Conservation (phyloP, 2,888 invertebrate species). For the Automeris io region DNA sequence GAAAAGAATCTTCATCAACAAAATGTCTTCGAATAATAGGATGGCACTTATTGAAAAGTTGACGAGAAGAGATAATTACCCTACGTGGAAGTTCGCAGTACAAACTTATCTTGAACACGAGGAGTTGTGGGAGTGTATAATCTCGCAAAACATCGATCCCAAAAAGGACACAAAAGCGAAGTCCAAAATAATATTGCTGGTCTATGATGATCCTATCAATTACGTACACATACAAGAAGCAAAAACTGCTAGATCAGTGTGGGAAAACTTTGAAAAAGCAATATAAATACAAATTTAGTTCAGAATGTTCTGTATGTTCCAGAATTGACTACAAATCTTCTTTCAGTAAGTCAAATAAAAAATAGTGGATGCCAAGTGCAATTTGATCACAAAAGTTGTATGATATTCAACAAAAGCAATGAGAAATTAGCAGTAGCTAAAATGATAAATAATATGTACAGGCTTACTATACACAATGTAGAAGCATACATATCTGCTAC, state of each 20-base stretch:
- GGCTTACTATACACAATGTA: constrained; percentile 9
- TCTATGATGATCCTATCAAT: background rate
- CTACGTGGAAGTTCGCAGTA: background rate
- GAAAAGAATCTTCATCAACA: no score
- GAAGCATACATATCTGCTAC: constrained; percentile 10
- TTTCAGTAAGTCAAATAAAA: constrained; percentile 15
- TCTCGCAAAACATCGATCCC: no score
- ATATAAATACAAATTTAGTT: background rate
- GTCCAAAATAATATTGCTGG: background rate
- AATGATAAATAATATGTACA: constrained; percentile 16
- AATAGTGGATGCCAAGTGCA: constrained; percentile 11
- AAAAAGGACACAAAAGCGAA: background rate
- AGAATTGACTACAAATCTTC: constrained; percentile 10
- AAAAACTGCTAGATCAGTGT: background rate
- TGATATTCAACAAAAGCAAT: constrained; percentile 7
- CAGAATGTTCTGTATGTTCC: constrained; percentile 10
- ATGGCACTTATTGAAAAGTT: no score
- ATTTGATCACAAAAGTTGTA: constrained; percentile 3
- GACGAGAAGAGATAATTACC: background rate
- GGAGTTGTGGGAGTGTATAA: background rate
- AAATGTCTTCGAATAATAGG: no score
- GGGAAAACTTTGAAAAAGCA: background rate
- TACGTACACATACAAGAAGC: background rate
- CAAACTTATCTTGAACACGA: background rate
- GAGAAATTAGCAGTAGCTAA: constrained; percentile 8